Evolutionary conservation across 1,140 invertebrate species (phyloP).

Genomic region (Rhagoletis pomonella): DNA sequence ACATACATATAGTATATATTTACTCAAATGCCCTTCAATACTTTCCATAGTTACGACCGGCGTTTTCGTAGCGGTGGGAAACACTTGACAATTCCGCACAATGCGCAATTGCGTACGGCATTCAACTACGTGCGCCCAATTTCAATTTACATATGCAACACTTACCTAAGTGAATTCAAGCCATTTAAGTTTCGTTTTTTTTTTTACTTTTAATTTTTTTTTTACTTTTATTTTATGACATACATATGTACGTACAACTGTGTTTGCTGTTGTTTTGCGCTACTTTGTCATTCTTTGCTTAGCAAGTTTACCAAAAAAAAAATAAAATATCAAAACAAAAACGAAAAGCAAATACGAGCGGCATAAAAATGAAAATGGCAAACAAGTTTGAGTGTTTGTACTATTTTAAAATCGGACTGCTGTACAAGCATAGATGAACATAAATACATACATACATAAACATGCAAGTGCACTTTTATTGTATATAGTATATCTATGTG

Average conservation of each 20-base stretch:
- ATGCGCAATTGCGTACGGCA: conserved; percentile 29
- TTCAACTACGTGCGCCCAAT: conserved; percentile 39
- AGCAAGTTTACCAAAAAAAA: conserved; percentile 13
- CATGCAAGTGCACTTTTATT: neutral
- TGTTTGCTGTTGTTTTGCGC: conserved; percentile 3
- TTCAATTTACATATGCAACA: conserved; percentile 6
- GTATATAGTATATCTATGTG: neutral
- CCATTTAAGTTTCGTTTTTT: conserved; percentile 3
- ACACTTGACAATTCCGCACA: conserved; percentile 26
- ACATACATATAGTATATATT: too few species aligned
- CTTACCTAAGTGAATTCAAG: neutral
- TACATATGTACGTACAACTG: neutral
- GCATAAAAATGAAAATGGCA: neutral
- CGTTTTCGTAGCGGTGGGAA: neutral
- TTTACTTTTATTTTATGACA: conserved; percentile 22
- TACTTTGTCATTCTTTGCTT: conserved; percentile 24
- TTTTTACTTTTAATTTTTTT: neutral
- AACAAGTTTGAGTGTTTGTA: neutral
- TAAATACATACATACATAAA: neutral
- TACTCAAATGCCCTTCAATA: neutral
- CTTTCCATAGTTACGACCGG: neutral
- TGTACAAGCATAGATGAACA: neutral
- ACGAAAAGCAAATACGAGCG: neutral
- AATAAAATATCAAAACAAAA: conserved; percentile 17
- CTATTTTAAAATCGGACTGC: too few species aligned